phyloP scores from a whole-genome alignment of 1,140 invertebrate species.

The Trichonephila clavata region DNA sequence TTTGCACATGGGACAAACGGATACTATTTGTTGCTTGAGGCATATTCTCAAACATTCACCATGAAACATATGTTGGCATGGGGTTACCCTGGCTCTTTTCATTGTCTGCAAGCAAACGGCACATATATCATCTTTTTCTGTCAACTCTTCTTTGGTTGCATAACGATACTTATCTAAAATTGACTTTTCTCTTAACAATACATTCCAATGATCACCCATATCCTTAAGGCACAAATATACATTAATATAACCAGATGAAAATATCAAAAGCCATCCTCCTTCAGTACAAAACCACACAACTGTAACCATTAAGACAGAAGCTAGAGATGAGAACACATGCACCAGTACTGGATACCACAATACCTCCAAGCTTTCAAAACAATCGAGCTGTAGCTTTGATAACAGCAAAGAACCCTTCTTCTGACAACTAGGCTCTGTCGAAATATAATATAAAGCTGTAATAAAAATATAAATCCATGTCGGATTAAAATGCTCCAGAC shows the following conservation, averaged over 20 bases:
- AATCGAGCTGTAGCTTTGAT: slow-evolving; percentile 83
- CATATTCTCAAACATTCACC: slow-evolving; percentile 87
- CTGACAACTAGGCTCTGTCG: slow-evolving; percentile 86
- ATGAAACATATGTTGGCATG: slow-evolving; percentile 89
- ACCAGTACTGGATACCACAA: slow-evolving; percentile 86
- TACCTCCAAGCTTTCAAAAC: slow-evolving; percentile 86
- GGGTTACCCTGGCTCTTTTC: slow-evolving; percentile 86
- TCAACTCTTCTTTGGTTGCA: slow-evolving; percentile 86
- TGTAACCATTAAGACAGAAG: slow-evolving; percentile 78
- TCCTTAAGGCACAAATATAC: slow-evolving; percentile 86
- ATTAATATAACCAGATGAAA: slow-evolving; percentile 86
- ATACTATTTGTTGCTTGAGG: slow-evolving; percentile 83
- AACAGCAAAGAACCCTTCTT: slow-evolving; percentile 85
- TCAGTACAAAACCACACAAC: slow-evolving; percentile 74
- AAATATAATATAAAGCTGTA: slow-evolving; percentile 87
- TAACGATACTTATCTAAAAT: slow-evolving; percentile 85
- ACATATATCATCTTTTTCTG: slow-evolving; percentile 87
- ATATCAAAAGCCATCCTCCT: slow-evolving; percentile 80
- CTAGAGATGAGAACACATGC: slow-evolving; percentile 83
- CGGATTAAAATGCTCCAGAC: slow-evolving; percentile 87
- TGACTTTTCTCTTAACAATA: slow-evolving; percentile 84
- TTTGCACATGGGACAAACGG: slow-evolving; percentile 88
- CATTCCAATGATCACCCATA: slow-evolving; percentile 82
- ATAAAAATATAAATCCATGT: slow-evolving; percentile 85
- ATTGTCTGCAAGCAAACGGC: slow-evolving; percentile 87